phyloP scores from a whole-genome alignment of 2,113 vertebrate genomes.

The Phaethornis superciliosus region DNA sequence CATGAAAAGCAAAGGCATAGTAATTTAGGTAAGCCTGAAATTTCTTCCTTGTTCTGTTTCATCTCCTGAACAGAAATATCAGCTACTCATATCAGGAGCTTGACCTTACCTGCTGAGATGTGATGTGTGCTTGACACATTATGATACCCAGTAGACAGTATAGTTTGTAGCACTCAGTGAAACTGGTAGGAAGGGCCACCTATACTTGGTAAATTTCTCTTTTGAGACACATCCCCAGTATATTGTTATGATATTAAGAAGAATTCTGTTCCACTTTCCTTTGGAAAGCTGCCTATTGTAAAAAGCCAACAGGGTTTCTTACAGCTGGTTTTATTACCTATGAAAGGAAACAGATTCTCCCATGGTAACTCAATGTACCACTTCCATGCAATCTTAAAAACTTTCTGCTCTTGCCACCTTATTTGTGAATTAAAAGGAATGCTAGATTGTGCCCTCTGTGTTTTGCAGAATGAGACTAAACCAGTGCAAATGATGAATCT shows the following conservation, averaged over 20 bases:
- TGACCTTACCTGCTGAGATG: background rate
- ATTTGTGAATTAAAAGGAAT: background rate
- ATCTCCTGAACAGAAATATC: background rate
- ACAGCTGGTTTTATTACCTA: background rate
- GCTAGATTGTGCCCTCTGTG: background rate
- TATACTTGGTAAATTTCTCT: background rate
- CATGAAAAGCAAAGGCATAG: background rate
- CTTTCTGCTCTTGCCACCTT: background rate
- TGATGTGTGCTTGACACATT: background rate
- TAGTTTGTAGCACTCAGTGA: background rate
- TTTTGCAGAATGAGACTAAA: slow-evolving; percentile 82
- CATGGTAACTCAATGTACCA: background rate
- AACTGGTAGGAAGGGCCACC: background rate
- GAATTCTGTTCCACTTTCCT: background rate
- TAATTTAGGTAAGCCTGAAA: background rate
- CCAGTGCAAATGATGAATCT: slow-evolving; percentile 88
- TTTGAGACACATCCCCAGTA: background rate
- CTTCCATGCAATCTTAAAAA: background rate
- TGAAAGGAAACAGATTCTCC: background rate
- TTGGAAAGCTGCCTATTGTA: background rate
- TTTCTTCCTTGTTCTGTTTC: background rate
- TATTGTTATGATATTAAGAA: background rate
- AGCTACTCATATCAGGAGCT: background rate
- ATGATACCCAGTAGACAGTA: background rate
- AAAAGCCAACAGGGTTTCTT: background rate